These are phyloP conservation scores for Ctenopoma multispine DNA, from an alignment of 2,797 vertebrate genomes.

Conservation along the genomic window DNA sequence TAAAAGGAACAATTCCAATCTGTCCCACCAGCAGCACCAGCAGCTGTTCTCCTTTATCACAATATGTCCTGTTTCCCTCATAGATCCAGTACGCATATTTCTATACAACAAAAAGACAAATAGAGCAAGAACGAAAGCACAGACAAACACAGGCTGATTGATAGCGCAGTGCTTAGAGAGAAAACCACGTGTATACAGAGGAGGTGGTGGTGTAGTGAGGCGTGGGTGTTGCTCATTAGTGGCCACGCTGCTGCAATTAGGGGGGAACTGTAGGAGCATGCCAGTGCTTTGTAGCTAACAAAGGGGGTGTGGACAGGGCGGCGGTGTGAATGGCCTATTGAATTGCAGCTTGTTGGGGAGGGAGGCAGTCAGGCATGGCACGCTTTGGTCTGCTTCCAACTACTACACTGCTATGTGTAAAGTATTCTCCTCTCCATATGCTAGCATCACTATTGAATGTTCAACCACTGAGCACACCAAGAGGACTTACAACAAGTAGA, in stretches of 20 bases:
- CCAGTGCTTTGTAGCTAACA: constrained; percentile 88
- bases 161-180: not conserved
- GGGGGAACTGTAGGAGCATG: constrained; percentile 89
- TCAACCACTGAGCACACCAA: not conserved
- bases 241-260: constrained; percentile 92
- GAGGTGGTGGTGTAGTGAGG: constrained; percentile 13
- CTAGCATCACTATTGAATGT: constrained; percentile 32
- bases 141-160: constrained; percentile 23
- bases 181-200: constrained; percentile 1
- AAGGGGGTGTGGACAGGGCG: constrained; percentile 73
- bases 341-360: constrained; percentile 43
- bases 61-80: too few species aligned
- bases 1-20: too few species aligned
- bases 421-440: constrained; percentile 37
- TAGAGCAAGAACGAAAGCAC: not conserved
- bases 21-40: too few species aligned
- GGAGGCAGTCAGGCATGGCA: constrained; percentile 70
- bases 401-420: constrained; percentile 30
- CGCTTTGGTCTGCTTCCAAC: constrained; percentile 89
- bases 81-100: not conserved
- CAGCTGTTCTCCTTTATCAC: too few species aligned
- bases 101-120: constrained; percentile 3
- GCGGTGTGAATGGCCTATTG: constrained; percentile 56
- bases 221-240: constrained; percentile 87
- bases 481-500: not conserved